phyloP scores from a whole-genome alignment of 2,888 invertebrate genomes.

The Leptopilina myrica region DNA sequence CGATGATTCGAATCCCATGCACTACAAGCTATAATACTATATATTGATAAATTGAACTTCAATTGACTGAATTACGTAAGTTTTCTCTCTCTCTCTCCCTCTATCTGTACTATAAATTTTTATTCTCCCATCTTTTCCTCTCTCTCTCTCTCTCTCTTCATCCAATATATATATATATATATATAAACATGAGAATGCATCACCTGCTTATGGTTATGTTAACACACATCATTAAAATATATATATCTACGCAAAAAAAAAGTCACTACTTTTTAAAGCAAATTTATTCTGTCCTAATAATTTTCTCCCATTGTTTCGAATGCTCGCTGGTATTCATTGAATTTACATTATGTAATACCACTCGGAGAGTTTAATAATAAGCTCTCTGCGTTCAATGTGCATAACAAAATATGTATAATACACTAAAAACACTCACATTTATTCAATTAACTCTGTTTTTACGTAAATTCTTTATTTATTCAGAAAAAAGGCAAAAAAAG shows the following conservation, averaged over 20 bases:
- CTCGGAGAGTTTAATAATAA: not conserved
- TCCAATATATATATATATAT: too few species aligned
- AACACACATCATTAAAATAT: conserved; percentile 5
- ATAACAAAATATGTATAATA: too few species aligned
- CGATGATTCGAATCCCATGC: conserved; percentile 15
- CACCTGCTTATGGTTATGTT: conserved; percentile 4
- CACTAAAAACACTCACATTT: too few species aligned
- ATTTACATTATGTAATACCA: not conserved
- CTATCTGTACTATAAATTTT: too few species aligned
- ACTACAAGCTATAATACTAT: not conserved
- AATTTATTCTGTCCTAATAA: not conserved
- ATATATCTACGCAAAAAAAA: not conserved
- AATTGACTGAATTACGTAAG: conserved; percentile 26
- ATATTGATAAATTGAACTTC: conserved; percentile 22
- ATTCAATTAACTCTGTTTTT: too few species aligned
- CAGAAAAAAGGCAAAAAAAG: too few species aligned
- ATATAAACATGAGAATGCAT: not conserved
- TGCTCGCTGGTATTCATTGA: not conserved
- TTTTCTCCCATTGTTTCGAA: not conserved
- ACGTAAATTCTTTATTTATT: too few species aligned
- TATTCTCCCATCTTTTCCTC: too few species aligned
- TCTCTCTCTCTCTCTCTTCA: too few species aligned
- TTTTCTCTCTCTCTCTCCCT: too few species aligned
- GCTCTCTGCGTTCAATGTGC: too few species aligned
- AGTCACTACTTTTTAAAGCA: not conserved